phyloP scores from a whole-genome alignment of 2,797 vertebrate genomes.

The Phataginus tetradactyla region DNA sequence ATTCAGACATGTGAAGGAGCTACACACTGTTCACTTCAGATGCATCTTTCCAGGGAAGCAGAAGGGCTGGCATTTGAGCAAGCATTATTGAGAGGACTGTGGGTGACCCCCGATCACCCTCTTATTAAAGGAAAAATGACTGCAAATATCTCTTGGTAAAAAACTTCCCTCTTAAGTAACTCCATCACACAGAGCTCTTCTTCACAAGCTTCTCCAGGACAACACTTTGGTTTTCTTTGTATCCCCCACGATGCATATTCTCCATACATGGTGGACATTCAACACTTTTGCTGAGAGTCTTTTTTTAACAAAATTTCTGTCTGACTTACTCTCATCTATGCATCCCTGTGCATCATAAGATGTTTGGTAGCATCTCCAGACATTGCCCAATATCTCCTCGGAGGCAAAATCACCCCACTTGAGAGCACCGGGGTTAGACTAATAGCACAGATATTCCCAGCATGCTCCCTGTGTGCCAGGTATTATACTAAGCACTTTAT shows the following conservation, averaged over 20 bases:
- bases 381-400: neutral
- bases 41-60: neutral
- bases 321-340: neutral
- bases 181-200: neutral
- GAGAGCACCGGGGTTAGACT: neutral
- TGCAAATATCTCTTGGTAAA: conserved; percentile 2
- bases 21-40: neutral
- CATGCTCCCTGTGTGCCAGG: neutral
- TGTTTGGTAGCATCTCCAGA: neutral
- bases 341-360: neutral
- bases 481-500: too few relatives aligned
- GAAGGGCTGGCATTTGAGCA: neutral
- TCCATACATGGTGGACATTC: neutral
- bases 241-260: neutral
- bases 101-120: conserved; percentile 53
- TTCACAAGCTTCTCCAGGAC: neutral
- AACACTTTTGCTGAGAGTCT: neutral
- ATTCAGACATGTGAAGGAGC: conserved; percentile 48
- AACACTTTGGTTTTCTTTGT: accelerated
- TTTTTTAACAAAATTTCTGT: neutral
- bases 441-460: neutral
- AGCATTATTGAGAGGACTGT: neutral
- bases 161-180: neutral
- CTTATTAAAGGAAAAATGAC: neutral
- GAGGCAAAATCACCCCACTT: neutral